Conservation (phyloP, 2,797 vertebrate genomes). For the Lutra lutra region DNA sequence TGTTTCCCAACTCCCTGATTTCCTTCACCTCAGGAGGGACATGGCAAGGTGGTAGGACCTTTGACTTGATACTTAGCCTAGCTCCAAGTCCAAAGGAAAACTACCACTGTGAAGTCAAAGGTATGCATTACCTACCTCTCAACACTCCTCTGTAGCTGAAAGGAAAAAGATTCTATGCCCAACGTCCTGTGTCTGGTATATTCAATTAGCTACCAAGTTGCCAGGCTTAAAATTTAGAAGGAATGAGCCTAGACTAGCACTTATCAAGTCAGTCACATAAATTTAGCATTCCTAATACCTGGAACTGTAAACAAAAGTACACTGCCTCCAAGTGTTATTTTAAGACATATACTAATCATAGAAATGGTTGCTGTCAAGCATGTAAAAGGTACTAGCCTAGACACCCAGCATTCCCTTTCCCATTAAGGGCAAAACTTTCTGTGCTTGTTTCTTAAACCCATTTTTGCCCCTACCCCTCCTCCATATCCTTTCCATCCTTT, state of each 20-base stretch:
- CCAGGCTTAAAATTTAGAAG: neutral
- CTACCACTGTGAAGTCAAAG: neutral
- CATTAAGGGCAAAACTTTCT: neutral
- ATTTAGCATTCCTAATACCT: neutral
- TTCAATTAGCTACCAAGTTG: neutral
- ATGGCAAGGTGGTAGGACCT: neutral
- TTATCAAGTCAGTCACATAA: neutral
- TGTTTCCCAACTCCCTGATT: neutral
- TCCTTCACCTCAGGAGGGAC: neutral
- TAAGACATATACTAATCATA: neutral
- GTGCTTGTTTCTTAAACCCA: neutral
- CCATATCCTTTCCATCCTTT: neutral
- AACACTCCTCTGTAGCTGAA: neutral
- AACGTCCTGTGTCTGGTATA: neutral
- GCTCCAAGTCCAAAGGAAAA: neutral
- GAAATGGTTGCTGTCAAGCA: neutral
- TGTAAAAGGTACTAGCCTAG: neutral
- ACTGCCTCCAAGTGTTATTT: neutral
- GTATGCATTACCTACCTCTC: neutral
- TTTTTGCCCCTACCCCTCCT: neutral
- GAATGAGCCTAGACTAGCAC: neutral
- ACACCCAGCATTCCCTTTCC: neutral
- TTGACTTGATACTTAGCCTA: neutral
- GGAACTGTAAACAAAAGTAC: neutral
- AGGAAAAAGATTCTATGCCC: neutral